phyloP scores from a whole-genome alignment of 30 jellyfish, hydroid and myxozoan species.

The Cassiopea andromeda region DNA sequence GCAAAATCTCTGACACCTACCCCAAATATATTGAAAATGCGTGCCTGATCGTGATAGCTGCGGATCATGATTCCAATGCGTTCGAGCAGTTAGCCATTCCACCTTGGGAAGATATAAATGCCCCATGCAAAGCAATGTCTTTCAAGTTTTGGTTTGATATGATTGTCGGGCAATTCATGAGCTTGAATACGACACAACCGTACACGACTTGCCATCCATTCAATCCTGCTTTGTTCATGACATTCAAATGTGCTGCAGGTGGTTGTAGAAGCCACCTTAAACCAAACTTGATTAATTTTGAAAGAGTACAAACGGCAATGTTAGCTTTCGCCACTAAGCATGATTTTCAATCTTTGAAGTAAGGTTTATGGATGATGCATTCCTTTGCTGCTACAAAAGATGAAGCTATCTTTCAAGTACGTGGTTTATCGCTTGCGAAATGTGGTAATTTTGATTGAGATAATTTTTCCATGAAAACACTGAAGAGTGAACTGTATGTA shows the following conservation, averaged over 20 bases:
- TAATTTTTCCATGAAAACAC: no score
- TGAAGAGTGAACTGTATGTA: no score
- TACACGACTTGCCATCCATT: conserved; percentile 3
- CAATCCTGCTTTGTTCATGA: conserved; percentile 27
- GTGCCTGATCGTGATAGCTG: no score
- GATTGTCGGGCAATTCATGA: not conserved
- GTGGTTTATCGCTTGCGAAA: no score
- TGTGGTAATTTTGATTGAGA: no score
- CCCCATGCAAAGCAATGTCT: not conserved
- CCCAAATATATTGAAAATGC: no score
- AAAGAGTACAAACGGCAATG: conserved; percentile 19
- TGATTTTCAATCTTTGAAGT: not conserved
- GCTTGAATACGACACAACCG: not conserved
- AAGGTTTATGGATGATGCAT: not conserved
- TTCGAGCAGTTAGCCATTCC: no score
- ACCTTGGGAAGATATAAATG: not conserved
- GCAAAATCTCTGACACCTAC: no score
- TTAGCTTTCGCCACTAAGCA: not conserved
- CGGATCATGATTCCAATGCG: no score
- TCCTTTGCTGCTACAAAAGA: no score
- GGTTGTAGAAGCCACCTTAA: not conserved
- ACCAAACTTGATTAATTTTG: conserved; percentile 15
- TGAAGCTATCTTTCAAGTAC: no score
- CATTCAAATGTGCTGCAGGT: conserved; percentile 14
- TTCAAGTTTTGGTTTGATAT: not conserved